Evolutionary conservation across 2,888 invertebrate species (phyloP), one percentile per base, ranked within the genome.

Genomic region (Calameuta pallipes): DNA sequence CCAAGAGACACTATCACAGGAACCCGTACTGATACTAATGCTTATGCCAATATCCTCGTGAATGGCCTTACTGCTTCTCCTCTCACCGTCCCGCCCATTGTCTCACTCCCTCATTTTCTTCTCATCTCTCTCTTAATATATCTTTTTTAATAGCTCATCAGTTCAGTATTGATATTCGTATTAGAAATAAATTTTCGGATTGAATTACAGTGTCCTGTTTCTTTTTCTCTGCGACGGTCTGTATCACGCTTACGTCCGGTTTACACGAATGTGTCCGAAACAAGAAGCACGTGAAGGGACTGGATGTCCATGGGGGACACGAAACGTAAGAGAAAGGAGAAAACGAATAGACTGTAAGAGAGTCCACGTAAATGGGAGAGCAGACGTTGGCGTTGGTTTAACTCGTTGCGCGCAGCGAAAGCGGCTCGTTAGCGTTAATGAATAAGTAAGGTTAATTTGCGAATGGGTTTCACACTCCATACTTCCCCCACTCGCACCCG

Each of bases 381-480:
- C 15, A 56, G 56, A 56, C 56, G 23, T 23, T 37, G 37, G 13
- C 37, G 15, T 37, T 23, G 23, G 23, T 56, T 56, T 56, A 56
- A 56, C 56, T 56, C 56, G 56, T 31, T 33, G 13, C 36, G 23
- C 36, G 41, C 9, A 15, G 11, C 33, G 36, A 33, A 34, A 56
- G 56, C 36, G 74, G 85, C 85, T 89, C 88, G 88, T 89, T 89
- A 89, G 85, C 87, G 88, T 88, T 89, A 89, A 89, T 90, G 88
- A 89, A 89, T 89, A 87, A 89, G 87, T 88, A 89, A 89, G 87
- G 87, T 89, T 89, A 89, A 90, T 90, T 90, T 87, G 87, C 88
- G 87, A 89, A 90, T 89, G 87, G 87, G 85, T 87, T 89, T 88
- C 87, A 85, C 88, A 87, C 85, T 86, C 83, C 82, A 83, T 81